Base-by-base conservation (phyloP, 64 coral and sea anemone genomes). In the Trachythela sp. region DNA sequence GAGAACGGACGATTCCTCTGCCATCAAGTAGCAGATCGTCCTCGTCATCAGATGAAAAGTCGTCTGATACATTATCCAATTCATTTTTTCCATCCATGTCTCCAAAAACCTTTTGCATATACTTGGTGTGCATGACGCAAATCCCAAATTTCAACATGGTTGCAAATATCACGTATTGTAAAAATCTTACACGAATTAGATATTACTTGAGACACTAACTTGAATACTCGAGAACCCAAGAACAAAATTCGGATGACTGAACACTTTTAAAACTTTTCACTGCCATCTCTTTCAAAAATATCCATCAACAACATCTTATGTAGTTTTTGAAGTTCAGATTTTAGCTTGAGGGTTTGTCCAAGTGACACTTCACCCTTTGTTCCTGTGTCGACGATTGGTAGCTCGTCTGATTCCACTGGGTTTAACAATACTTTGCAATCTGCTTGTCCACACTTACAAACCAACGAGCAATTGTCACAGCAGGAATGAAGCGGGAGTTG, bases 111-210 rank as follows among this genome's bases (percentile, higher is more conserved):
- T 71, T 33, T 40, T 32, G 39, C 27, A 92, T 89, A 36, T 31
- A 90, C 89, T 50, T 68, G 80, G 0, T 37, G 13, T 11, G 94
- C 94, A 95, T 92, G 88, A 6, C 48, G 72, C 26, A 87, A 56
- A 29, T 95, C 50, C 94, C 90, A 95, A 18, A 95, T 86, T 39
- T 95, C 94, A 35, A 92, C 88, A 48, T 48, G 84, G 1, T 48
- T 22, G 34, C 36, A 88, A 32, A 95, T 64, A 60, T 95, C 90
- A 36, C 86, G 36, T 26, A 92, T 1, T 52, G 84, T 84, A 36
- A 95, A 95, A 9, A 92, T 17, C 39, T 83, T 86, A 1, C 29
- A 1, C 24, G 40, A 33, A 83, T 90, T 58, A 0, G 67, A 39
- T 1, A 95, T 10, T 33, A 95, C 87, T 71, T 95, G 90, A 18